phyloP scores from a whole-genome alignment of 1,140 invertebrate species.

The Wiebesia pumilae region DNA sequence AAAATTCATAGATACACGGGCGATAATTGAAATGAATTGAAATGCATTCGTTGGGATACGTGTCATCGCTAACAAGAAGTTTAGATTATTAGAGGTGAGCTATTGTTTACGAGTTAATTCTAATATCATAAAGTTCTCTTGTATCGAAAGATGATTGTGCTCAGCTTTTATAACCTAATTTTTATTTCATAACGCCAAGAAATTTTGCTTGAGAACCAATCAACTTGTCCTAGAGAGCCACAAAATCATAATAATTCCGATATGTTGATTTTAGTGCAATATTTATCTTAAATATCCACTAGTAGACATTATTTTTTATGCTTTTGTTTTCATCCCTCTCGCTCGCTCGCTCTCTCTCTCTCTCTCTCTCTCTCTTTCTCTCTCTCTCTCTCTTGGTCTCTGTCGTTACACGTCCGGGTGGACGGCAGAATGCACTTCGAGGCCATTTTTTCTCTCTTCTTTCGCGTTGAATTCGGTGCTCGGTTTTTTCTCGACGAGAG shows the following conservation, averaged over 20 bases:
- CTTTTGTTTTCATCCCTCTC: background rate
- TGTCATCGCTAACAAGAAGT: too few species aligned
- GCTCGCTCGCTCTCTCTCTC: background rate
- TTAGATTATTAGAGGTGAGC: too few species aligned
- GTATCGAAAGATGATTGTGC: too few species aligned
- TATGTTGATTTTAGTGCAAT: background rate
- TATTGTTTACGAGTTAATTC: too few species aligned
- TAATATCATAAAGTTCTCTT: too few species aligned
- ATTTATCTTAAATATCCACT: background rate
- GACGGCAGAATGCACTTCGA: slow-evolving; percentile 65
- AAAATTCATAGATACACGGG: too few species aligned
- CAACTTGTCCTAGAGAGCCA: background rate
- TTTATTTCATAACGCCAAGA: too few species aligned
- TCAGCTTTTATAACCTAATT: too few species aligned
- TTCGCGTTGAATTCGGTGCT: slow-evolving; percentile 11
- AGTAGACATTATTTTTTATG: background rate
- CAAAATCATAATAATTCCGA: background rate
- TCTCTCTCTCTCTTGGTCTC: background rate
- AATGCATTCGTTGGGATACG: too few species aligned
- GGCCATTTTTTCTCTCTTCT: slow-evolving; percentile 56
- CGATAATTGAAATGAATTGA: too few species aligned
- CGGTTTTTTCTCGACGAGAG: slow-evolving; percentile 15
- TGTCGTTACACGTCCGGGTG: slow-evolving; percentile 39
- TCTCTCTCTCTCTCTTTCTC: background rate
- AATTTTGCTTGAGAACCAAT: background rate